Percentiles rank a stretch among this genome's conserved stretches.
These are phyloP conservation scores for Saxidomus purpurata DNA, from an alignment of 1,140 invertebrate genomes.

Conservation along the genomic window DNA sequence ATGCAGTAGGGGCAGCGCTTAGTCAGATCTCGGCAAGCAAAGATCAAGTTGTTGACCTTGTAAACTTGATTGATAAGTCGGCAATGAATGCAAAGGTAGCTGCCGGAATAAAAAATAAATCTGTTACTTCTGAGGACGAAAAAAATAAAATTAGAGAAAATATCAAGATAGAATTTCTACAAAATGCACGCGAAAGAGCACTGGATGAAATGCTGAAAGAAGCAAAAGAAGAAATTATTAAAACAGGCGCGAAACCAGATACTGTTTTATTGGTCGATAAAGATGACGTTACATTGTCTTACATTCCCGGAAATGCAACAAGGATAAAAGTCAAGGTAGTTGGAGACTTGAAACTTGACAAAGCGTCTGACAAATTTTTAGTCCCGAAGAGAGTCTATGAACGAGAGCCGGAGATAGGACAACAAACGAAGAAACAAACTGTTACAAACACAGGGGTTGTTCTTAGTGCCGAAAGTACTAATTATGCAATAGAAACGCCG, in stretches of 20 bases:
- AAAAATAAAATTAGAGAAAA: conserved; percentile 38
- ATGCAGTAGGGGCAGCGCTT: conserved; percentile 84
- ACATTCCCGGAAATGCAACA: conserved; percentile 79
- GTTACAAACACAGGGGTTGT: conserved; percentile 57
- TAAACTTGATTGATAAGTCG: conserved; percentile 61
- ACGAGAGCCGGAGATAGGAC: not conserved
- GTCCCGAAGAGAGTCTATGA: conserved; percentile 55
- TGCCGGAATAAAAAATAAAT: not conserved
- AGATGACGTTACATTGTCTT: conserved; percentile 75
- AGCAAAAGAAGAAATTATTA: conserved; percentile 65
- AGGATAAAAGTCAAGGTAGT: conserved; percentile 78
- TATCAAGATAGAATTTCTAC: conserved; percentile 69
- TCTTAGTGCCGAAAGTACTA: conserved; percentile 15
- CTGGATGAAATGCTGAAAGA: conserved; percentile 58
- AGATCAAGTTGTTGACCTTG: conserved; percentile 75
- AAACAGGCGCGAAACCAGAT: conserved; percentile 71
- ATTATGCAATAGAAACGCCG: conserved; percentile 56
- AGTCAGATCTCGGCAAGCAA: conserved; percentile 79
- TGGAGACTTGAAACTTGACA: conserved; percentile 69
- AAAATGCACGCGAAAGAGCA: conserved; percentile 71
- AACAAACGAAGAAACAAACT: conserved; percentile 57
- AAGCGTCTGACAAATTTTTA: conserved; percentile 12
- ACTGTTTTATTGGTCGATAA: conserved; percentile 74
- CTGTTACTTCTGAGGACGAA: not conserved
- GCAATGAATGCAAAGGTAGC: conserved; percentile 43